Conservation (phyloP, 2,113 vertebrate genomes). For the Pao palembangensis region DNA sequence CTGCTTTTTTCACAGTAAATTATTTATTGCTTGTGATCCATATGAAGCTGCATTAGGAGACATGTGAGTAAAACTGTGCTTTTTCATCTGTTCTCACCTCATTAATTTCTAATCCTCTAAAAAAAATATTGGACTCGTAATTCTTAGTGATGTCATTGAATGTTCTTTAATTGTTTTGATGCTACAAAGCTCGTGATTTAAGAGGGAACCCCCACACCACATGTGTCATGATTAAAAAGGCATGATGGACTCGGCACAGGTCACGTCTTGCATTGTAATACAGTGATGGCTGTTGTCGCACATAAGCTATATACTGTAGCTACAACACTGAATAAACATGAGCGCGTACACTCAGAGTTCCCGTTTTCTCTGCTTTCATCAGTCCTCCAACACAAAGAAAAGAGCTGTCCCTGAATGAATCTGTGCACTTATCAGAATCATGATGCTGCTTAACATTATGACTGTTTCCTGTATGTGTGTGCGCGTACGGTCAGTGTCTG, state of each 20-base stretch:
- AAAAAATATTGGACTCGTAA: constrained; percentile 48
- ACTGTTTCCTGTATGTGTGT: constrained; percentile 6
- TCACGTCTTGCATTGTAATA: constrained; percentile 63
- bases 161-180: constrained; percentile 66
- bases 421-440: constrained; percentile 5
- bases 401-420: constrained; percentile 62
- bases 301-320: constrained; percentile 52
- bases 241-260: constrained; percentile 61
- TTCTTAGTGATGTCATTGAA: constrained; percentile 52
- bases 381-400: constrained; percentile 17
- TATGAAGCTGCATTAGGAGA: constrained; percentile 23
- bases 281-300: constrained; percentile 56
- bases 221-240: constrained; percentile 47
- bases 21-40: constrained; percentile 7
- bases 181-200: constrained; percentile 67
- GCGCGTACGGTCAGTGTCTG: constrained; percentile 67
- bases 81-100: constrained; percentile 6
- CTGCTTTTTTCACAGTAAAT: constrained; percentile 11
- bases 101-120: constrained; percentile 11
- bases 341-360: constrained; percentile 55
- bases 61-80: constrained; percentile 1
- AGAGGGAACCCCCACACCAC: constrained; percentile 33
- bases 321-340: constrained; percentile 69
- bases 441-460: constrained; percentile 21
- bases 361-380: constrained; percentile 21